Evolutionary conservation across 53 echinoderm and acorn worm species (phyloP), one percentile per base, ranked within the genome.

Genomic region (Echinarachnius parma): DNA sequence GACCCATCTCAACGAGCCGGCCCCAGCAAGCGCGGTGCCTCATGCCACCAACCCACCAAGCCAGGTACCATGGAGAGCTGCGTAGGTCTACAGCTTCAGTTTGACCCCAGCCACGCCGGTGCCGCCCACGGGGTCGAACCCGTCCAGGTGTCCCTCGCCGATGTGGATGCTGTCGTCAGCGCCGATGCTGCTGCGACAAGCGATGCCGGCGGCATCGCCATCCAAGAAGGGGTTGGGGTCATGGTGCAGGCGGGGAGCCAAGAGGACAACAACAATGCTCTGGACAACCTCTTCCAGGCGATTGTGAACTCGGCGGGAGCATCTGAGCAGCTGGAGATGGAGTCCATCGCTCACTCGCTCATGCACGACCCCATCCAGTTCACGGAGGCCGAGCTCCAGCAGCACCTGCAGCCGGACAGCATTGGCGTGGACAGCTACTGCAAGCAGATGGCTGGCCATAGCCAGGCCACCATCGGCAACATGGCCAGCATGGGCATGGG

Each of bases 261-360:
- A 4, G 74, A 72, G 54, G 74, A 72, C 23, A 39, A 27, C 18
- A 72, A 45, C 57, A 72, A 56, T 37, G 36, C 57, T 37, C 74
- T 72, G 28, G 74, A 72, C 8, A 72, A 72, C 28, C 31, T 72
- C 37, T 21, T 72, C 55, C 74, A 72, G 74, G 74, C 74, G 25
- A 54, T 72, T 28, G 74, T 72, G 56, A 72, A 72, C 28, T 72
- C 74, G 0, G n/a, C n/a, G n/a, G 74, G 74, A 2, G 57, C 74
- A n/a, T 36, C 56, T n/a, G 74, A 72, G 18, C 74, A 72, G 57
- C 74, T 72, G 24, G 74, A 72, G 74, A 72, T 72, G 74, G 74
- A 72, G 28, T 56, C 74, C 16, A 28, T 72, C 27, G 74, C 74
- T 5, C 42, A 72, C 39, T 57, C 56, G 9, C 42, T 72, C 14